Percentiles rank a stretch among this genome's conserved stretches.
Evolutionary conservation across 2,888 invertebrate species (phyloP).

Genomic region (Eupithecia exiguata): DNA sequence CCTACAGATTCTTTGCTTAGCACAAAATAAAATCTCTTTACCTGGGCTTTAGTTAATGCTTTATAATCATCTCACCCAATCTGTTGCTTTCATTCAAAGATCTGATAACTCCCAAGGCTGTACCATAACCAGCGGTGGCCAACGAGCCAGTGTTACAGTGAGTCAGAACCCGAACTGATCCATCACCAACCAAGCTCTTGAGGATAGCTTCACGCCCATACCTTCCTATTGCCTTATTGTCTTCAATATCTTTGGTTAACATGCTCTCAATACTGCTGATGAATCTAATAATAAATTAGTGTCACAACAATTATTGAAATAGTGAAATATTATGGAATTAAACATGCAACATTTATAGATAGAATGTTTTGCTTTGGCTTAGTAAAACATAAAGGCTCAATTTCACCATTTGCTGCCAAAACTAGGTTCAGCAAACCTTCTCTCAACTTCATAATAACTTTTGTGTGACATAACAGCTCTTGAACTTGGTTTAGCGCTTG

Average conservation of each 20-base stretch:
- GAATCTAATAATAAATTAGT: conserved; percentile 84
- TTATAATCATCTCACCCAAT: conserved; percentile 83
- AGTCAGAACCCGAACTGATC: conserved; percentile 90
- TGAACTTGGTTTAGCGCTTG: no score
- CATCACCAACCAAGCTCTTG: conserved; percentile 81
- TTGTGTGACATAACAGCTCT: no score
- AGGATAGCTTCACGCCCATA: conserved; percentile 92
- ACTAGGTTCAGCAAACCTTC: no score
- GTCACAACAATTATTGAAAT: conserved; percentile 47
- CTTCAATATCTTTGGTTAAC: conserved; percentile 92
- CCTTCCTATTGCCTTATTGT: conserved; percentile 94
- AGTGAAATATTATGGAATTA: conserved; percentile 37
- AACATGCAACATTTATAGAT: conserved; percentile 36
- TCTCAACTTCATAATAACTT: no score
- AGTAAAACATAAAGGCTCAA: neutral
- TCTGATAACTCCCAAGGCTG: conserved; percentile 97
- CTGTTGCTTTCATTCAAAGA: conserved; percentile 88
- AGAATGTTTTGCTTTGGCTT: neutral
- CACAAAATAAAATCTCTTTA: neutral
- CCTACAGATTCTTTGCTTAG: neutral
- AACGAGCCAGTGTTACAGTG: conserved; percentile 99
- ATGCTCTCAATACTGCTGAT: conserved; percentile 90
- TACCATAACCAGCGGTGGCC: conserved; percentile 98
- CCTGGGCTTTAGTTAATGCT: neutral
- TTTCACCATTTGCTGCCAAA: no score